Conservation (phyloP, 2,113 vertebrate genomes). For the Gymnorhina tibicen region DNA sequence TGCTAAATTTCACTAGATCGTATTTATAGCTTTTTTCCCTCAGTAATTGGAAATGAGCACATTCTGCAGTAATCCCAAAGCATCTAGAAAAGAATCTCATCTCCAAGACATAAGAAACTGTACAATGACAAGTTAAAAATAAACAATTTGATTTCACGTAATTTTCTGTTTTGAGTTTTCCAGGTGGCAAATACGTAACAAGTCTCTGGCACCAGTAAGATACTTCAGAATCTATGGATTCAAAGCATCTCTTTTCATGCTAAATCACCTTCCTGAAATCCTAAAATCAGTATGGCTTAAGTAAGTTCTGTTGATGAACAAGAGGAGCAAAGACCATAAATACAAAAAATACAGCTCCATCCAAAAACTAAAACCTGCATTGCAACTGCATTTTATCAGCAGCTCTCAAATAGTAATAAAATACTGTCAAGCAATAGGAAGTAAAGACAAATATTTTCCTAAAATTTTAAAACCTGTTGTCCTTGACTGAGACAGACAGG, state of each 20-base stretch:
- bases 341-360: neutral
- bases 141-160: neutral
- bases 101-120: neutral
- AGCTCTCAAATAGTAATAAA: neutral
- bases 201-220: neutral
- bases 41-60: neutral
- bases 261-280: neutral
- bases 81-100: neutral
- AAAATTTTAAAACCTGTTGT: constrained; percentile 42
- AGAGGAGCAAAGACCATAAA: neutral
- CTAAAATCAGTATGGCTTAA: neutral
- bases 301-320: neutral
- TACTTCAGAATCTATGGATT: neutral
- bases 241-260: neutral
- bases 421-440: neutral
- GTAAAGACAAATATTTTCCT: neutral
- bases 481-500: neutral
- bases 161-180: neutral
- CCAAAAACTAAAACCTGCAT: neutral
- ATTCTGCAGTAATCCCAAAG: neutral
- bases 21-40: neutral
- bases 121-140: neutral
- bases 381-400: neutral
- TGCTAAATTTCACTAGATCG: neutral
- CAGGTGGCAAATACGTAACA: neutral